Base-by-base conservation (phyloP, 2,797 vertebrate genomes). In the Microctenopoma steveboyesi region DNA sequence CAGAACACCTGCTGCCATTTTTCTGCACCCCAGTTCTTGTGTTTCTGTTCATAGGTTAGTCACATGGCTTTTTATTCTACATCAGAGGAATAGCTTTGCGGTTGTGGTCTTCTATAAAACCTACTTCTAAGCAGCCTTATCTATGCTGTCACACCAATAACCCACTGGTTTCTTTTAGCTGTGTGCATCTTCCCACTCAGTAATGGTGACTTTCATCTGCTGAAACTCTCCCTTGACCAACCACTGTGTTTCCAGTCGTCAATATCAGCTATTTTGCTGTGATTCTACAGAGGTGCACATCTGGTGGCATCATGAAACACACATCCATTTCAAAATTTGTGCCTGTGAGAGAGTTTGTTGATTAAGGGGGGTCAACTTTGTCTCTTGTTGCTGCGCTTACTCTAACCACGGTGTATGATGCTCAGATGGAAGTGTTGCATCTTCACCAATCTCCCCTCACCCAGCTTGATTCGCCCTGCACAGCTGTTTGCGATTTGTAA, bases 1-100 rank as follows among this genome's bases (percentile, higher is more conserved):
- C 77, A 72, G 28, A 48, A 30, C 33, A 61, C 46, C 58, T 48
- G 45, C 46, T 37, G 30, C 58, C 14, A 14, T 7, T 27, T 22
- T 14, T 56, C 43, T 22, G n/a, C 12, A 2, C 43, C n/a, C 1
- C 12, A 46, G 10, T 18, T 46, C n/a, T 49, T 15, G 8, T 49
- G 9, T 61, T 16, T 35, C 28, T 6, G 5, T 46, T 5, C 15
- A 58, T 27, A 45, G 13, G 16, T 49, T n/a, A 35, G 28, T 60
- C 28, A 48, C n/a, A 15, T 48, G 28, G 57, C 43, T 35, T 48
- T 37, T 45, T 33, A 11, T 35, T 30, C 43, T 42, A 46, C 42
- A 46, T n/a, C 2, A 2, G 9, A 35, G 6, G n/a, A 47, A 60
- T 5, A 4, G 45, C 28, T 22, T 8, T 35, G 15, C 47, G 57